Base-by-base conservation (phyloP, 2,797 vertebrate species). In the Brachyrhaphis roseni region DNA sequence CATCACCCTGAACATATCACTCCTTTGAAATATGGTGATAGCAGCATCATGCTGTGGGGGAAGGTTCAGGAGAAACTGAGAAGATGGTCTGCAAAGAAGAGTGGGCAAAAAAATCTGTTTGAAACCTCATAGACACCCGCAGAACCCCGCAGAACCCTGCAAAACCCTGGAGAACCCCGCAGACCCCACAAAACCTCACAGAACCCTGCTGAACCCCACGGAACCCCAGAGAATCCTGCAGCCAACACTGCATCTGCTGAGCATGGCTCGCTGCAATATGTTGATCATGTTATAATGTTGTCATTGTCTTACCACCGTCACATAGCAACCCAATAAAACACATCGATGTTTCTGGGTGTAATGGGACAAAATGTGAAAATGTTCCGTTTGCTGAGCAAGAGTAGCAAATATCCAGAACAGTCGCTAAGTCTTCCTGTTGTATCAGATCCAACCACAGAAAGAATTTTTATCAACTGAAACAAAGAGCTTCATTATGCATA, bases 181-280 rank as follows among this genome's bases (percentile, higher is more conserved):
- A 34, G 34, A 45, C 8, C 8, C 8, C 36, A 10, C 1, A 43
- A 1, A 43, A 43, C 41, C 41, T 7, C 8, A 39, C 36, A 39
- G 5, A 39, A 39, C 36, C 4, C 5, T 4, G 0, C 5, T 0
- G 36, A 39, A 5, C 36, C 4, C 5, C 36, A 0, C 5, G 4
- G 36, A 39, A 5, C 36, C 36, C 41, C 34, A 41, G 6, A 41
- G 39, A 41, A 41, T 7, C 11, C 47, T 49, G 16, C 47, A 49
- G 47, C 47, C 47, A 49, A 18, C 15, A 6, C 47, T 20, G 47
- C 5, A 2, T 18, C 16, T 49, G 16, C 47, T 49, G 47, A 49
- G 16, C 47, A 49, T 49, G 16, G 18, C 16, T 49, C 16, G 47
- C 16, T 57, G 55, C 55, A 31, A 31, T 11, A 28, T 31, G n/a